These are phyloP conservation scores for Tetraodon nigroviridis DNA, from an alignment of 2,113 vertebrate genomes.

Conservation along the genomic window DNA sequence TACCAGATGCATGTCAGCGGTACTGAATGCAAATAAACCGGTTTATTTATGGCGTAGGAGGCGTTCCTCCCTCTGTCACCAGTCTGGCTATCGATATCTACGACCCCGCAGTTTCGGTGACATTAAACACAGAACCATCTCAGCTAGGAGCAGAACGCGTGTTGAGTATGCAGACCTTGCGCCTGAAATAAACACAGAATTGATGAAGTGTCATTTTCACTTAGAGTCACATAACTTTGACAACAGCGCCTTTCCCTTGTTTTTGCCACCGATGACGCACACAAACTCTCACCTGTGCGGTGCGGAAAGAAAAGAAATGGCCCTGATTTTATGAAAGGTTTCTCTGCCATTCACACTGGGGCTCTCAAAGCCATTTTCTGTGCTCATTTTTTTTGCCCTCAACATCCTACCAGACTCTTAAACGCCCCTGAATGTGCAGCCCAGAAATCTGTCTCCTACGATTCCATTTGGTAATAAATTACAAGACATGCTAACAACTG, in stretches of 20 bases:
- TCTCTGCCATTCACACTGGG: constrained; percentile 46
- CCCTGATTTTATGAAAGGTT: constrained; percentile 74
- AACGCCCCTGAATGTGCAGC: constrained; percentile 22
- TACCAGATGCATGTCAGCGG: too few species aligned
- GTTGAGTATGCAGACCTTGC: constrained; percentile 65
- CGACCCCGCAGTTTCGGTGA: too few species aligned
- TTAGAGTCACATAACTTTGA: constrained; percentile 71
- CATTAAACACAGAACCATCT: too few species aligned
- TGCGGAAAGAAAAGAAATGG: constrained; percentile 62
- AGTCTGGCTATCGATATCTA: too few species aligned
- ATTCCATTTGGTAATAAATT: constrained; percentile 56
- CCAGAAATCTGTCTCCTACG: constrained; percentile 42
- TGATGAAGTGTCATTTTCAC: constrained; percentile 78
- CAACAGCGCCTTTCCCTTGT: constrained; percentile 63
- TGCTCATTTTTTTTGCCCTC: background rate
- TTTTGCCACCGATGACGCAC: constrained; percentile 65
- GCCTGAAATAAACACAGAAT: constrained; percentile 72
- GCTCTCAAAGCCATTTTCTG: constrained; percentile 10
- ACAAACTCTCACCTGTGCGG: constrained; percentile 61
- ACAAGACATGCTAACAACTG: constrained; percentile 58
- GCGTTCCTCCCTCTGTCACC: too few species aligned
- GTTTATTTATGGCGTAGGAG: too few species aligned
- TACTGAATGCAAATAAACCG: too few species aligned
- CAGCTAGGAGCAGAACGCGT: constrained; percentile 7
- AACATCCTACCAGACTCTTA: constrained; percentile 18